These are phyloP conservation scores for Romanogobio albipinnatus DNA, from an alignment of 2,113 vertebrate species.

Conservation along the genomic window DNA sequence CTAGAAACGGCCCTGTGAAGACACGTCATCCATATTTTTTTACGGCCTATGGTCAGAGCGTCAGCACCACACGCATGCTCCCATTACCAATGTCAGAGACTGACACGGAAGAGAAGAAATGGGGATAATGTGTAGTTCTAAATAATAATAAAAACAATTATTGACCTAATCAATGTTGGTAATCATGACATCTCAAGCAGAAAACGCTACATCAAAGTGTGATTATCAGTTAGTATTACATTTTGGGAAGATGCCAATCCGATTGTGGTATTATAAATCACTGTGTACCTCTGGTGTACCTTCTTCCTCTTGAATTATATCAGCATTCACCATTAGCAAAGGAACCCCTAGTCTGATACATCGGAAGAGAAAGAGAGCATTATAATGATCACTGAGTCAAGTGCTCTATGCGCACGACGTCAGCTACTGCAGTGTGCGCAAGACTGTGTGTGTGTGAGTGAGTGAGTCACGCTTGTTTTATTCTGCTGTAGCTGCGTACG, in stretches of 20 bases:
- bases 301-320: not conserved
- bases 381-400: not conserved
- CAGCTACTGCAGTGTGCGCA: slow-evolving; percentile 33
- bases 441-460: not conserved
- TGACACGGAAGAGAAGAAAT: too few species aligned
- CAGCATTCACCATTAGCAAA: not conserved
- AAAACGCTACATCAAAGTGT: not conserved
- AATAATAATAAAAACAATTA: too few species aligned
- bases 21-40: too few species aligned
- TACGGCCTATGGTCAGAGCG: too few species aligned
- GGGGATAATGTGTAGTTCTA: too few species aligned
- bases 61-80: too few species aligned
- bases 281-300: not conserved
- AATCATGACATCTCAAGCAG: not conserved
- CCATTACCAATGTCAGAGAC: too few species aligned
- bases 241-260: not conserved
- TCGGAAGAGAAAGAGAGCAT: not conserved
- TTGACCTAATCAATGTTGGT: too few species aligned
- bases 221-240: not conserved
- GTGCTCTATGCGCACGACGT: slow-evolving; percentile 33
- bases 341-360: not conserved
- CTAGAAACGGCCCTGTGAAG: too few species aligned
- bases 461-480: not conserved
- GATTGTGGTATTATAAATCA: not conserved
- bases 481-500: not conserved